Percentiles rank a stretch among this genome's conserved stretches.
phyloP scores from a whole-genome alignment of 2,888 invertebrate species.

The Drosophila eohydei region DNA sequence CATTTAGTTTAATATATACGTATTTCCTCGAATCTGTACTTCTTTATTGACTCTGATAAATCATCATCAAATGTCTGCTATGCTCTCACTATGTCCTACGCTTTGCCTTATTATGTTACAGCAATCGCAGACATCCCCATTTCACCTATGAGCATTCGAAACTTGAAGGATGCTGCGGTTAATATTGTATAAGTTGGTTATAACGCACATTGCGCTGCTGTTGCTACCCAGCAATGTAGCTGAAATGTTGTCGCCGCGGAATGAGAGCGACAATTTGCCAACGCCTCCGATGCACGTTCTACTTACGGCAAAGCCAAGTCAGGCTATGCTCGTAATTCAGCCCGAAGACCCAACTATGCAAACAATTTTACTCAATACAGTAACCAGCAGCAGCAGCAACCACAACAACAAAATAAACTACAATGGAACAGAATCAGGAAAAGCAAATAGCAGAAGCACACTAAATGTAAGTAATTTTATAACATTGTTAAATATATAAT shows the following conservation, averaged over 20 bases:
- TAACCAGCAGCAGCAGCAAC: neutral
- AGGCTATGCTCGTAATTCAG: neutral
- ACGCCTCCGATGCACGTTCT: neutral
- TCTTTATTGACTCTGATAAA: neutral
- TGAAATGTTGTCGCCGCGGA: neutral
- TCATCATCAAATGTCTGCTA: neutral
- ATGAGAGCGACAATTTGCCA: neutral
- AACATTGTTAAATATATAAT: neutral
- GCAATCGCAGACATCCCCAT: neutral
- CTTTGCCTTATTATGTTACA: slow-evolving; percentile 18
- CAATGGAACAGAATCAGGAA: neutral
- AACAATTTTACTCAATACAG: slow-evolving; percentile 4
- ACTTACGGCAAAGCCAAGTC: neutral
- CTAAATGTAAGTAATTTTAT: slow-evolving; percentile 29
- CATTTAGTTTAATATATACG: no score
- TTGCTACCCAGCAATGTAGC: slow-evolving; percentile 21
- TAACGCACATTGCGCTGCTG: slow-evolving; percentile 17
- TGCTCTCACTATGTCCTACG: neutral
- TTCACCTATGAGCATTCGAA: slow-evolving; percentile 32
- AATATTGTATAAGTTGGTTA: slow-evolving; percentile 22
- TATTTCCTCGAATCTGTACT: neutral
- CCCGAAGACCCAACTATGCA: neutral
- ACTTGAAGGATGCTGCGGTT: slow-evolving; percentile 36
- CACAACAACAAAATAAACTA: neutral
- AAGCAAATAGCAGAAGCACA: neutral